Conservation (phyloP, 2,888 invertebrate genomes). For the Athetis lepigone region DNA sequence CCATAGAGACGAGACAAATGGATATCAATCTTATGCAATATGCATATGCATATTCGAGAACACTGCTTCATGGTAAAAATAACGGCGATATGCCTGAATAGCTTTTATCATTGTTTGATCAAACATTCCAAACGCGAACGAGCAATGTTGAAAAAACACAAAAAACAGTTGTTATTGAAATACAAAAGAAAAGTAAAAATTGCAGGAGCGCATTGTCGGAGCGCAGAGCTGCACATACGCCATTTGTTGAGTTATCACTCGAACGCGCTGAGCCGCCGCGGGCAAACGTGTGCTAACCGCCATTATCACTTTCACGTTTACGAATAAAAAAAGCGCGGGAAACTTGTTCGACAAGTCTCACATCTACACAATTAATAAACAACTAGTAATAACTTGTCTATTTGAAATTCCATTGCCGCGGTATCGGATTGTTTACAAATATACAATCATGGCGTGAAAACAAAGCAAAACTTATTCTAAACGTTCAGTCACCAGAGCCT, state of each 20-base stretch:
- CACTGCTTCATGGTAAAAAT: conserved; percentile 58
- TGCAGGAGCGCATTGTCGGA: conserved; percentile 50
- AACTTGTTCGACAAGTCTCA: conserved; percentile 73
- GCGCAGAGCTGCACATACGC: conserved; percentile 44
- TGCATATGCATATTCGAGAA: conserved; percentile 62
- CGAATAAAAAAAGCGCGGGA: conserved; percentile 79
- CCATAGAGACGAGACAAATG: conserved; percentile 56
- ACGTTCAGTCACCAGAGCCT: conserved; percentile 49
- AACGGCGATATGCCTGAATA: conserved; percentile 61
- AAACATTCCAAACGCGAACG: conserved; percentile 44
- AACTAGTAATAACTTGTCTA: conserved; percentile 51
- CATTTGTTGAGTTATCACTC: conserved; percentile 72
- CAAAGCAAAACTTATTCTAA: conserved; percentile 70
- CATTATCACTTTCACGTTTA: conserved; percentile 82
- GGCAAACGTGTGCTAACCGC: conserved; percentile 78
- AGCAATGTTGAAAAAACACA: conserved; percentile 58
- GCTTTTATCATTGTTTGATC: conserved; percentile 60
- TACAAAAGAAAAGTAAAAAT: conserved; percentile 66
- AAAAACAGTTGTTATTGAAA: conserved; percentile 54
- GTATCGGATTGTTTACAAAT: conserved; percentile 77
- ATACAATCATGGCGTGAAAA: conserved; percentile 77
- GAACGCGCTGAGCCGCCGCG: conserved; percentile 76
- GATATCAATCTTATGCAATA: conserved; percentile 71
- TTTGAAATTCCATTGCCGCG: conserved; percentile 68
- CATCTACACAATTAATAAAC: conserved; percentile 69